Conservation (phyloP, 2,888 invertebrate genomes). For the Drosophila peninsularis region DNA sequence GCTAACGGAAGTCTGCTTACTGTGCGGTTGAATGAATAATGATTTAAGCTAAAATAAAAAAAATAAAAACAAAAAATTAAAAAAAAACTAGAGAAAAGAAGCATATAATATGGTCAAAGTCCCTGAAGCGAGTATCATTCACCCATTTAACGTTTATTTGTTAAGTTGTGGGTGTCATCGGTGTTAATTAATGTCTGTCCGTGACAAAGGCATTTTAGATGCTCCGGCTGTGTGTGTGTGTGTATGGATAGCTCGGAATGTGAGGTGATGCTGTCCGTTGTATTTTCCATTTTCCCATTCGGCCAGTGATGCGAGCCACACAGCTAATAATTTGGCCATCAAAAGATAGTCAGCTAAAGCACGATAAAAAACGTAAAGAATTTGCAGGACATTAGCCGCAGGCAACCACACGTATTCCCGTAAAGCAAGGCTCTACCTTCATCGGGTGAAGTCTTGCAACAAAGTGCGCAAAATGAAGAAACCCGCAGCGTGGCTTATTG, state of each 20-base stretch:
- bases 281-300: background rate
- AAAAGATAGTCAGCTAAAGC: conserved; percentile 31
- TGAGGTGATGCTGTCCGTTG: conserved; percentile 5
- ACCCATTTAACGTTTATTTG: conserved; percentile 18
- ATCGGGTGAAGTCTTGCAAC: conserved; percentile 21
- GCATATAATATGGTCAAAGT: conserved; percentile 11
- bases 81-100: conserved; percentile 11
- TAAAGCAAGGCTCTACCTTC: conserved; percentile 14
- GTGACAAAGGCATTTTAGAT: conserved; percentile 31
- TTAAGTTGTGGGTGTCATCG: conserved; percentile 12
- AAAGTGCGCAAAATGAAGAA: conserved; percentile 33
- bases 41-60: conserved; percentile 11
- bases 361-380: background rate
- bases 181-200: conserved; percentile 38
- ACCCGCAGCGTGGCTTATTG: conserved; percentile 42
- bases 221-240: conserved; percentile 31
- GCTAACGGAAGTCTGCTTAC: conserved; percentile 11
- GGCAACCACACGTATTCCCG: background rate
- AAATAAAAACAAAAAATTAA: background rate
- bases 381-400: conserved; percentile 5
- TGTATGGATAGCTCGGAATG: background rate
- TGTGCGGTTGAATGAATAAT: conserved; percentile 40
- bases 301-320: conserved; percentile 22
- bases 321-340: conserved; percentile 58
- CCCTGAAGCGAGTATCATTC: conserved; percentile 20